phyloP scores from a whole-genome alignment of 1,140 invertebrate species.

The Drosophila insularis region DNA sequence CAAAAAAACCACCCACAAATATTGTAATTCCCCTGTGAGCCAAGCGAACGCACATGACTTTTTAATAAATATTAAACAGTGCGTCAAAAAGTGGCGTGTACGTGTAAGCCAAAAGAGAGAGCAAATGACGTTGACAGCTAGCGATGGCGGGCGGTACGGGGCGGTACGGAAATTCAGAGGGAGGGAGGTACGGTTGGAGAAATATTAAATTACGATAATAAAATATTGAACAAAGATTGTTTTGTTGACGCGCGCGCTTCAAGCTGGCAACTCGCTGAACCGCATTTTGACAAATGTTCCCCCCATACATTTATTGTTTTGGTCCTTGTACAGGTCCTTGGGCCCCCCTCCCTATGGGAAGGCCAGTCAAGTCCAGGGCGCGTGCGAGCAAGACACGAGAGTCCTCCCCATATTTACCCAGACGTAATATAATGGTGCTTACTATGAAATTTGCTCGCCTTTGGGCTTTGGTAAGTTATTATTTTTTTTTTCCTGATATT shows the following conservation, averaged over 20 bases:
- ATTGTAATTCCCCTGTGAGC: slow-evolving; percentile 64
- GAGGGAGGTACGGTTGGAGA: slow-evolving; percentile 21
- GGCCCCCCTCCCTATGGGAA: neutral
- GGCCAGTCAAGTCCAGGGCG: slow-evolving; percentile 6
- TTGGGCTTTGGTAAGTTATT: slow-evolving; percentile 67
- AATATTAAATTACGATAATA: slow-evolving; percentile 76
- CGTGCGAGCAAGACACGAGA: neutral
- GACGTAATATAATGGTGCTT: slow-evolving; percentile 72
- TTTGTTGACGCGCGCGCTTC: slow-evolving; percentile 52
- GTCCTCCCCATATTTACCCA: slow-evolving; percentile 18
- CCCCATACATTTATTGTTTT: slow-evolving; percentile 68
- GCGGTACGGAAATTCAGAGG: neutral
- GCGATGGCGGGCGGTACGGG: neutral
- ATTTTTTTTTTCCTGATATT: slow-evolving; percentile 21
- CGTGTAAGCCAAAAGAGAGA: slow-evolving; percentile 24
- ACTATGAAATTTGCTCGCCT: slow-evolving; percentile 65
- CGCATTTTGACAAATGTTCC: slow-evolving; percentile 73
- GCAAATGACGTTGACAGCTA: neutral
- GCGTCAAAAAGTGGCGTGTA: slow-evolving; percentile 51
- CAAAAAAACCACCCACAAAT: slow-evolving; percentile 24
- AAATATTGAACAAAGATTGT: slow-evolving; percentile 76
- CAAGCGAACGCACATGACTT: slow-evolving; percentile 71
- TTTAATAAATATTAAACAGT: slow-evolving; percentile 79
- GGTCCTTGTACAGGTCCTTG: slow-evolving; percentile 25
- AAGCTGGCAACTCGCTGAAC: slow-evolving; percentile 50